Percentiles rank a stretch among this genome's conserved stretches.
phyloP scores from a whole-genome alignment of 2,113 vertebrate genomes.

The Lota lota region DNA sequence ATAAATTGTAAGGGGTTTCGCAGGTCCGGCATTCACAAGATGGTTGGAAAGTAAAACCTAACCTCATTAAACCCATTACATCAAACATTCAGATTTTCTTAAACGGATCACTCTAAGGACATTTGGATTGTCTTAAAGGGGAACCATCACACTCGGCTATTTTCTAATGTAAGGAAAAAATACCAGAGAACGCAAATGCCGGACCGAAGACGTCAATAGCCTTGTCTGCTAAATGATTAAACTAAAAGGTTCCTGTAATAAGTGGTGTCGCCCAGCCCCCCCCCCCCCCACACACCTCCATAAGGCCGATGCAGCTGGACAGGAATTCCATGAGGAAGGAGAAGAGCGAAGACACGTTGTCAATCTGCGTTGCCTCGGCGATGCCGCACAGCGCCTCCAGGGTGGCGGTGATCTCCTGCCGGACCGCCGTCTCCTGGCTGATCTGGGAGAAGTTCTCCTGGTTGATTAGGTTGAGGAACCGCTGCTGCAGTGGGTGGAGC shows the following conservation, averaged over 20 bases:
- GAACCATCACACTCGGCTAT: neutral
- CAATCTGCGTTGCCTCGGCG: conserved; percentile 96
- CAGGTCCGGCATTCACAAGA: too few species aligned
- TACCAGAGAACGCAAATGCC: neutral
- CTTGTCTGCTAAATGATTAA: too few species aligned
- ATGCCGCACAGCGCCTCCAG: conserved; percentile 96
- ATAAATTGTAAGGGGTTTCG: too few species aligned
- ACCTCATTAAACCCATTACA: too few species aligned
- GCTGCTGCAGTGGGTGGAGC: conserved; percentile 93
- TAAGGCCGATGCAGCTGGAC: conserved; percentile 96
- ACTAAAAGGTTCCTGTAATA: too few species aligned
- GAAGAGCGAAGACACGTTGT: conserved; percentile 95
- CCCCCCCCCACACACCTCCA: conserved; percentile 74
- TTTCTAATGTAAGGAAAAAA: too few species aligned
- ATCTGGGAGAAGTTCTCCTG: conserved; percentile 97
- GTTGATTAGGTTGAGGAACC: conserved; percentile 96
- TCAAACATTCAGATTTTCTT: too few species aligned
- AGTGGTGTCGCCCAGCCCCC: too few species aligned
- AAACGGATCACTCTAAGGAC: too few species aligned
- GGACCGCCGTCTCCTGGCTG: conserved; percentile 94
- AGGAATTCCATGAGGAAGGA: conserved; percentile 98
- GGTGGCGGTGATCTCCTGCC: conserved; percentile 92
- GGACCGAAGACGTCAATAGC: neutral
- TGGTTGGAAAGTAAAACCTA: too few species aligned
- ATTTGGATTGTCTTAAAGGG: too few species aligned